Evolutionary conservation across 1,140 invertebrate genomes (phyloP).

Genomic region (Patella vulgata): DNA sequence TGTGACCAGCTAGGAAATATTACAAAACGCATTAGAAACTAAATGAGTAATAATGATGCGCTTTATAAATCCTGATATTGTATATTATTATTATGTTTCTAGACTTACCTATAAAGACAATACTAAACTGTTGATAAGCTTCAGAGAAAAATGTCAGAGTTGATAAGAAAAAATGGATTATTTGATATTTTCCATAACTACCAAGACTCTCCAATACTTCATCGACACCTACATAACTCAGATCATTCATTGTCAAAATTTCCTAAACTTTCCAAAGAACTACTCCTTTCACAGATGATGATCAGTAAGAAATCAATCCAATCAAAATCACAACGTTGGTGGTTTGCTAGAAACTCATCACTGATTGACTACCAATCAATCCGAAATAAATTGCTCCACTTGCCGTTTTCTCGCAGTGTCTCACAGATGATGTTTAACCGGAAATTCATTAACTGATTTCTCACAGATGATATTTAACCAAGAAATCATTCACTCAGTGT

Average conservation of each 20-base stretch:
- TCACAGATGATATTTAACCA: too few species aligned
- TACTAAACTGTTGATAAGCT: conserved; percentile 17
- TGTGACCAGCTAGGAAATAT: not conserved
- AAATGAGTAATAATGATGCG: conserved; percentile 4
- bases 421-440: too few species aligned
- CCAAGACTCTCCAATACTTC: conserved; percentile 20
- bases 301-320: too few species aligned
- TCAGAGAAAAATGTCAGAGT: conserved; percentile 4
- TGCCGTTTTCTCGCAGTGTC: too few species aligned
- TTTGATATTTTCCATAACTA: conserved; percentile 28
- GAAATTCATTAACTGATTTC: too few species aligned
- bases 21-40: not conserved
- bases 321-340: too few species aligned
- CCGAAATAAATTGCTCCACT: too few species aligned
- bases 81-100: not conserved
- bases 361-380: too few species aligned
- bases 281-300: too few species aligned
- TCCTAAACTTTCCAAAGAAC: too few species aligned
- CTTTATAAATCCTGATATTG: conserved; percentile 6
- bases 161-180: conserved; percentile 14
- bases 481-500: too few species aligned
- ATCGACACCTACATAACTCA: conserved; percentile 28
- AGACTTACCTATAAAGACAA: conserved; percentile 34
- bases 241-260: not conserved
- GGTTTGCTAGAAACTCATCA: too few species aligned